Evolutionary conservation across 2,888 invertebrate species (phyloP).

Genomic region (Orgyia antiqua): DNA sequence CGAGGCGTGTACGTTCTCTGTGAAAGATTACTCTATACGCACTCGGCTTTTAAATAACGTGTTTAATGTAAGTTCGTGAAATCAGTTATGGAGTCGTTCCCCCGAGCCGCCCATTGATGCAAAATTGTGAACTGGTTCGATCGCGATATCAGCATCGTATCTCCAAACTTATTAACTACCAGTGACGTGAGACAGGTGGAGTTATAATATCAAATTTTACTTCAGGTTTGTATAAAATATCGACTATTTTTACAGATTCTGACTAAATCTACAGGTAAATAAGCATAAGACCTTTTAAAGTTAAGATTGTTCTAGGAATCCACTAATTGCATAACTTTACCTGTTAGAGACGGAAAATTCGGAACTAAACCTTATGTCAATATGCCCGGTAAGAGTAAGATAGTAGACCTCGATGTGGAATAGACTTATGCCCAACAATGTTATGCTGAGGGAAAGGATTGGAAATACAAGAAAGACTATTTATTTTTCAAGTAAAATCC

Average conservation of each 20-base stretch:
- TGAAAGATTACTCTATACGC: conserved; percentile 28
- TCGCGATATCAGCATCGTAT: conserved; percentile 14
- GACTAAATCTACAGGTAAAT: too few relatives aligned
- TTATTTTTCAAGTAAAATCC: too few relatives aligned
- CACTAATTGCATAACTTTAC: too few relatives aligned
- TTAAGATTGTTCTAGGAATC: too few relatives aligned
- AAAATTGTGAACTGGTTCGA: conserved; percentile 25
- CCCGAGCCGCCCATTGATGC: conserved; percentile 34
- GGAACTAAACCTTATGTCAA: too few relatives aligned
- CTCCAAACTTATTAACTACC: conserved; percentile 21
- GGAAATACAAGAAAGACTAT: too few relatives aligned
- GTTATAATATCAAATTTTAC: conserved; percentile 36
- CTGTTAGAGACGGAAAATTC: too few relatives aligned
- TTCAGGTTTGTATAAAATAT: conserved; percentile 15
- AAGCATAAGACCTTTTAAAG: too few relatives aligned
- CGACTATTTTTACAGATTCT: conserved; percentile 1
- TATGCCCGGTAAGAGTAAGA: too few relatives aligned
- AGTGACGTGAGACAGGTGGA: conserved; percentile 45
- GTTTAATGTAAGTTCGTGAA: conserved; percentile 29
- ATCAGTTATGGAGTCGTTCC: conserved; percentile 16
- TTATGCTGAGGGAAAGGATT: too few relatives aligned
- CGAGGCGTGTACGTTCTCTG: conserved; percentile 3
- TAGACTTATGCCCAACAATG: too few relatives aligned
- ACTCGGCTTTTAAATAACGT: conserved; percentile 37
- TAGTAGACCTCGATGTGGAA: too few relatives aligned